phyloP scores from a whole-genome alignment of 1,140 invertebrate species.

The Odontomachus brunneus region DNA sequence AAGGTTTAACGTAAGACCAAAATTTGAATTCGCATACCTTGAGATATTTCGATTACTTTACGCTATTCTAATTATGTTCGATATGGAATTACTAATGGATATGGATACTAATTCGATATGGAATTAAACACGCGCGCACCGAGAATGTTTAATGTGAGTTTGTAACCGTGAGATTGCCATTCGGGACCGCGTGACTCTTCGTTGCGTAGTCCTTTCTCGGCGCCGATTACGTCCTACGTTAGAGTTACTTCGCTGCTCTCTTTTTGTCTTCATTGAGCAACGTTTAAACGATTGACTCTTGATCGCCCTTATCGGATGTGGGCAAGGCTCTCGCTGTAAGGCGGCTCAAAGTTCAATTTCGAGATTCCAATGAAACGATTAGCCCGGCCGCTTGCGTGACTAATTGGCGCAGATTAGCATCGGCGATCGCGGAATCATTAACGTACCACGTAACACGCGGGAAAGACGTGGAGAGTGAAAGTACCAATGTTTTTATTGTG shows the following conservation, averaged over 20 bases:
- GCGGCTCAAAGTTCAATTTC: constrained; percentile 42
- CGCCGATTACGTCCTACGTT: constrained; percentile 36
- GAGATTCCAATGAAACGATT: constrained; percentile 22
- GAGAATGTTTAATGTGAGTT: not conserved
- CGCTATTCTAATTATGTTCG: not conserved
- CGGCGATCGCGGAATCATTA: constrained; percentile 37
- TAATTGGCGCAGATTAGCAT: constrained; percentile 40
- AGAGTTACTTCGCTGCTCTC: not conserved
- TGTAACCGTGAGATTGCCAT: not conserved
- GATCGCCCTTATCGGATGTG: constrained; percentile 45
- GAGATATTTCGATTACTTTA: not conserved
- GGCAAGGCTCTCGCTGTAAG: constrained; percentile 9
- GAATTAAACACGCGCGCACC: not conserved
- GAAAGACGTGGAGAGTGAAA: constrained; percentile 5
- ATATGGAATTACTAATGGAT: not conserved
- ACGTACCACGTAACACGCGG: constrained; percentile 27
- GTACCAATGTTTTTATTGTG: constrained; percentile 44
- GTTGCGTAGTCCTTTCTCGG: constrained; percentile 2
- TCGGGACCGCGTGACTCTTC: not conserved
- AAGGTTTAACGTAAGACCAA: too few species aligned
- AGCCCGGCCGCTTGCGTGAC: constrained; percentile 15
- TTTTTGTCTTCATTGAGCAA: constrained; percentile 48
- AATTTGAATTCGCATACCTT: too few species aligned
- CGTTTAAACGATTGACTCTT: constrained; percentile 22
- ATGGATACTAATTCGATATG: too few species aligned